Conservation (phyloP, 2,113 vertebrate genomes). For the Chinchilla lanigera region DNA sequence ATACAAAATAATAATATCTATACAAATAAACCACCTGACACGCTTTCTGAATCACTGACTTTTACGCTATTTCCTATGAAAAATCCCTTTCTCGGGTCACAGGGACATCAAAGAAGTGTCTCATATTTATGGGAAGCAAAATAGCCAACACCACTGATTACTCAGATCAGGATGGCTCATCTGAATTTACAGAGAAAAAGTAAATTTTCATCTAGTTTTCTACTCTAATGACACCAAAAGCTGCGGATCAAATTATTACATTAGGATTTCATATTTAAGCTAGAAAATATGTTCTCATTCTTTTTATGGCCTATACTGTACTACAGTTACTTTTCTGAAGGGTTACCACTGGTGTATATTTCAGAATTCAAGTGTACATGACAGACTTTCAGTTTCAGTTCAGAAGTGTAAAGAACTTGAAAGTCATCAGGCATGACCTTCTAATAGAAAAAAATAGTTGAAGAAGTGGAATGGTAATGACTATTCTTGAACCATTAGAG, state of each 20-base stretch:
- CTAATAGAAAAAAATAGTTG: constrained; percentile 21
- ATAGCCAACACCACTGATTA: background rate
- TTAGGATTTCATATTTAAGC: background rate
- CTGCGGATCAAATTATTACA: background rate
- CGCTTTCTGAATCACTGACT: constrained; percentile 78
- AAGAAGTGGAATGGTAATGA: background rate
- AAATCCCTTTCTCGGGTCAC: constrained; percentile 69
- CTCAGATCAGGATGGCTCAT: background rate
- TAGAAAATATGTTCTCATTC: background rate
- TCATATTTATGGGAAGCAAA: background rate
- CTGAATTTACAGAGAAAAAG: background rate
- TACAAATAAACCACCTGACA: constrained; percentile 76
- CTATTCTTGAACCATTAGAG: background rate
- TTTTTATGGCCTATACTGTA: background rate
- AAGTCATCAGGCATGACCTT: background rate
- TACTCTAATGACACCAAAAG: background rate
- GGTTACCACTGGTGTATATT: background rate
- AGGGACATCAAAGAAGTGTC: background rate
- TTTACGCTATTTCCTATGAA: constrained; percentile 75
- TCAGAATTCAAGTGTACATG: background rate
- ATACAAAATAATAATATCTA: constrained; percentile 80
- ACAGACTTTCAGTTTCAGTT: background rate
- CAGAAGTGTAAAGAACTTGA: background rate
- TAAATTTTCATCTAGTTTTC: background rate
- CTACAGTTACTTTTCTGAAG: constrained; percentile 11